Evolutionary conservation across 1,140 invertebrate genomes (phyloP), one percentile per base, ranked within the genome.

Genomic region (Macrobrachium rosenbergii): DNA sequence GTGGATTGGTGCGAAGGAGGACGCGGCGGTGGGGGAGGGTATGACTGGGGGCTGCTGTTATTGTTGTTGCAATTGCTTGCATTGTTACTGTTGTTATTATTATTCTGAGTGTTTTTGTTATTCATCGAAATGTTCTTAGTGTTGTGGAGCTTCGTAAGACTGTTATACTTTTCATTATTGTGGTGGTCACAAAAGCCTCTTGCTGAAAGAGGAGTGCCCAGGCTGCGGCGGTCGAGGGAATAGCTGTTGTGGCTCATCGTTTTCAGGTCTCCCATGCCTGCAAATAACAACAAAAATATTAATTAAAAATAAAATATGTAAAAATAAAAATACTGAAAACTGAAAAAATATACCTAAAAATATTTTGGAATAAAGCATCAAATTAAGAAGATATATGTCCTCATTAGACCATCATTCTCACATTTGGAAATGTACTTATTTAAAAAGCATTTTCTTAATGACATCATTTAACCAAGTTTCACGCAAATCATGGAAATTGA

Each of bases 241-340:
- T 88, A 90, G 60, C 88, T 89, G 72, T 85, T 89, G 83, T 89
- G 83, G 43, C 87, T 88, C 80, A 90, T 60, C 1, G 87, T 88
- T 76, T 90, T 93, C 7, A 94, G 92, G 90, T 94, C 94, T 82
- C 92, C 94, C 85, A 93, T 94, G 92, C 94, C 94, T 94, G 90
- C 37, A 17, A n/a, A n/a, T n/a, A 23, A 67, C 28, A 37, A 37
- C 28, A 37, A 37, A 37, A 37, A 37, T 3, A 37, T 3, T 3
- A 37, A 37, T 37, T 37, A 37, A 1, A 37, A 37, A 3, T 3
- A 37, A 37, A 37, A 37, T 37, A 37, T 37, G 28, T 37, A 52
- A 52, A 52, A 12, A 69, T 69, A 69, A 69, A 21, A 5, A 69
- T 17, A 28, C 8, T 69, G 64, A 69, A 17, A 69, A 11, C n/a